These are phyloP conservation scores for Neodon shergylaensis DNA, from an alignment of 2,113 vertebrate species.

Conservation along the genomic window DNA sequence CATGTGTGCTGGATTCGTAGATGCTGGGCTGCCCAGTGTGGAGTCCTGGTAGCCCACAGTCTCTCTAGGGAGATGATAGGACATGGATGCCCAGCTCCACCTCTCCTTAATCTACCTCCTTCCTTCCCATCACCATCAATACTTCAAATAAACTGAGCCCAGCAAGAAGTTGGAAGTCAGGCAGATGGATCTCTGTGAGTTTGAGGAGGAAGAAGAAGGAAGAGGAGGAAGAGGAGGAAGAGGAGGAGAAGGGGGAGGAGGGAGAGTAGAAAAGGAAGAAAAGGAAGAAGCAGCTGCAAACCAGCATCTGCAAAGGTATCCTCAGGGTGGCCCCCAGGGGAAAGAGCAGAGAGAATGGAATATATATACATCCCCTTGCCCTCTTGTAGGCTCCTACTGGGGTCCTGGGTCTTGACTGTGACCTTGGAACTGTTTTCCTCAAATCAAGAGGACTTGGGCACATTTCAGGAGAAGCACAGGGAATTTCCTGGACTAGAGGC, in stretches of 20 bases:
- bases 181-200: not conserved
- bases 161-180: not conserved
- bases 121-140: not conserved
- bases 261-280: not conserved
- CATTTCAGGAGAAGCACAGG: not conserved
- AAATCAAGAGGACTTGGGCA: slow-evolving; percentile 14
- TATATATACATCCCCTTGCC: not conserved
- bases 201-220: not conserved
- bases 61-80: not conserved
- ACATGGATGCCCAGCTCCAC: too few species aligned
- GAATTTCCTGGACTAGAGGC: slow-evolving; percentile 45
- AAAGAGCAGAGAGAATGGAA: not conserved
- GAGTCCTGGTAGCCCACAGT: not conserved
- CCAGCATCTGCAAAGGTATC: not conserved
- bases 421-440: slow-evolving; percentile 57
- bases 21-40: not conserved
- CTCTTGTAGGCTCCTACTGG: not conserved
- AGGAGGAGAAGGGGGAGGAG: not conserved
- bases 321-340: not conserved
- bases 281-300: not conserved
- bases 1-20: not conserved
- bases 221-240: too few species aligned
- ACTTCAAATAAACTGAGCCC: not conserved
- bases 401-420: not conserved
- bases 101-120: not conserved